phyloP scores from a whole-genome alignment of 1,140 invertebrate species.

The Diorhabda elongata region DNA sequence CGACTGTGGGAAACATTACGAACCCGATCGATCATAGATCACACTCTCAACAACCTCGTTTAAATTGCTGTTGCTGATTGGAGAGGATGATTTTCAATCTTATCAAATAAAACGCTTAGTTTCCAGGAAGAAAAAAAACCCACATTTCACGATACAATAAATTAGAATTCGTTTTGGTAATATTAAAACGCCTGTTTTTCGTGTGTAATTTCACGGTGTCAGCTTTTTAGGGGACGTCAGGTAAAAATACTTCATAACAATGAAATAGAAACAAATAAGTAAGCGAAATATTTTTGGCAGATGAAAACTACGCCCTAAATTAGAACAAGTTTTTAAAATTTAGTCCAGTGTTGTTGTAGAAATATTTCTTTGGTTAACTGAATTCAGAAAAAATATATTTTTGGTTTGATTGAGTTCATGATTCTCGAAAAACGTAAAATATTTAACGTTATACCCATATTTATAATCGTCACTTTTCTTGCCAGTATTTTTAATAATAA shows the following conservation, averaged over 20 bases:
- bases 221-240: slow-evolving; percentile 4
- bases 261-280: neutral
- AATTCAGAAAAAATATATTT: no score
- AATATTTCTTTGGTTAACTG: no score
- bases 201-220: slow-evolving; percentile 11
- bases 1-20: neutral
- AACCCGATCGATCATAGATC: neutral
- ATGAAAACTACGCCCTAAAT: no score
- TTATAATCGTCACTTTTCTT: no score
- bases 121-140: slow-evolving; percentile 3
- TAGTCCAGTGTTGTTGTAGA: no score
- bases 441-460: no score
- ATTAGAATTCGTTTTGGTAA: slow-evolving; percentile 16
- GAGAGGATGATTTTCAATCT: slow-evolving; percentile 2
- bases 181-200: slow-evolving; percentile 11
- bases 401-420: no score
- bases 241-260: slow-evolving; percentile 8
- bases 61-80: slow-evolving; percentile 2
- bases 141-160: slow-evolving; percentile 6
- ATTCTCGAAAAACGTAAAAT: no score
- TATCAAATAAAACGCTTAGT: slow-evolving; percentile 1
- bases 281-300: neutral
- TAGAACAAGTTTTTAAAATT: no score
- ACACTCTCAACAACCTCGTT: neutral
- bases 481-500: no score